These are phyloP conservation scores for Drosophila helvetica DNA, from an alignment of 2,888 invertebrate genomes.

Conservation along the genomic window DNA sequence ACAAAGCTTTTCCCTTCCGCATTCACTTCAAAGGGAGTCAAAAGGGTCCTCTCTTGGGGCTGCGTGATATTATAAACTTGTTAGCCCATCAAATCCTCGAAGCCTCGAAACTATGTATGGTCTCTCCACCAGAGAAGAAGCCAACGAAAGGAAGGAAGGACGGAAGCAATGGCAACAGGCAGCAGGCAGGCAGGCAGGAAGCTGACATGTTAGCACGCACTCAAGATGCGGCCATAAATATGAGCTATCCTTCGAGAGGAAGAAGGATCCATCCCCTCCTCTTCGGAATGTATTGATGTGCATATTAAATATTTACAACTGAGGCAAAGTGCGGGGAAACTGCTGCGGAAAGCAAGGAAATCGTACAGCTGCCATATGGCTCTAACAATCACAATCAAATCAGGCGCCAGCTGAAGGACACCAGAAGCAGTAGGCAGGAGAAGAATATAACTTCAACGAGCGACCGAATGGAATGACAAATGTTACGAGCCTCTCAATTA, in stretches of 20 bases:
- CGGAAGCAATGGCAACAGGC: not conserved
- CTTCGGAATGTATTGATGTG: not conserved
- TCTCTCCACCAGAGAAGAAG: not conserved
- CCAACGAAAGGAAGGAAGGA: not conserved
- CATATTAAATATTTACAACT: constrained; percentile 38
- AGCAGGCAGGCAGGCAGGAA: not conserved
- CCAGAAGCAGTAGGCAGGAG: not conserved
- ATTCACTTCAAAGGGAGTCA: not conserved
- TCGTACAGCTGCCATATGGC: constrained; percentile 50
- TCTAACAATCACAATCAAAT: constrained; percentile 53
- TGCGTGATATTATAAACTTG: not conserved
- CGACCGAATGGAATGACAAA: constrained; percentile 34
- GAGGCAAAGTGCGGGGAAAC: not conserved
- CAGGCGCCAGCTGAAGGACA: not conserved
- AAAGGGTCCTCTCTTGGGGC: not conserved
- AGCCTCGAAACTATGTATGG: not conserved
- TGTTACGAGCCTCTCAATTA: constrained; percentile 62
- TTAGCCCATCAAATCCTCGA: not conserved
- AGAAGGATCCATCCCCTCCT: not conserved
- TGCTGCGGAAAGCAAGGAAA: not conserved
- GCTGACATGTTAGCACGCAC: constrained; percentile 19
- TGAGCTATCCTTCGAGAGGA: not conserved
- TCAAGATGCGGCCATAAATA: constrained; percentile 30
- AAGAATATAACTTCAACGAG: constrained; percentile 4
- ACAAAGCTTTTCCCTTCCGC: not conserved